Conservation (phyloP, 2,888 invertebrate species). For the Busseola fusca region DNA sequence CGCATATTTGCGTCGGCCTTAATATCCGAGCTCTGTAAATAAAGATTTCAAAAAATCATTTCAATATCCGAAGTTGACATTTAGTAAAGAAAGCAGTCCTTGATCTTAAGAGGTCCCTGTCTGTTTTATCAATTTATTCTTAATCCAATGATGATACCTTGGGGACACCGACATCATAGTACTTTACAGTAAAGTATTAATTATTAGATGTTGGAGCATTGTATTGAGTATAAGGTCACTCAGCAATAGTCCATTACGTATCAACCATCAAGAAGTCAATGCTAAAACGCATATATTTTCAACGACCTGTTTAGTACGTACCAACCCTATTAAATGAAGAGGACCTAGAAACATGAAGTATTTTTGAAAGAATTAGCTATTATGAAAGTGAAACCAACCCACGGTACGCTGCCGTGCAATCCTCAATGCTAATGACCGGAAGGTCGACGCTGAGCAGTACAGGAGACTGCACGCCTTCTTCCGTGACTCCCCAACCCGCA, state of each 20-base stretch:
- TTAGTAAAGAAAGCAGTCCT: conserved; percentile 3
- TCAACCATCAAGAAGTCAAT: no score
- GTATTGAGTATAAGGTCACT: not conserved
- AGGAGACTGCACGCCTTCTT: conserved; percentile 80
- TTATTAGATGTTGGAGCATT: not conserved
- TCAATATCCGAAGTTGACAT: not conserved
- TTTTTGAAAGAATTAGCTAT: not conserved
- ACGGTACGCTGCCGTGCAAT: conserved; percentile 72
- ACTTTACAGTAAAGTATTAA: not conserved
- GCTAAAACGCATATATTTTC: not conserved
- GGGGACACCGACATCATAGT: not conserved
- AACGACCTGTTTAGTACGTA: not conserved
- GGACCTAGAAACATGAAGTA: not conserved
- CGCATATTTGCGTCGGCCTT: conserved; percentile 85
- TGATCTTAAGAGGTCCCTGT: not conserved
- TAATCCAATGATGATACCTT: not conserved
- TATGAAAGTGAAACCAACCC: conserved; percentile 62
- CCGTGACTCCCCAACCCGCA: conserved; percentile 90
- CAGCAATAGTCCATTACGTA: not conserved
- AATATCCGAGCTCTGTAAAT: conserved; percentile 70
- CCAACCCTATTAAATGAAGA: not conserved
- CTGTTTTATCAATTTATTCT: not conserved
- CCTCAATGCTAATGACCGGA: conserved; percentile 70
- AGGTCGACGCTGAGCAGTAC: conserved; percentile 82
- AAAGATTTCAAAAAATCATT: not conserved